These are phyloP conservation scores for Stenodema calcarata DNA, from an alignment of 2,888 invertebrate genomes.

Conservation along the genomic window DNA sequence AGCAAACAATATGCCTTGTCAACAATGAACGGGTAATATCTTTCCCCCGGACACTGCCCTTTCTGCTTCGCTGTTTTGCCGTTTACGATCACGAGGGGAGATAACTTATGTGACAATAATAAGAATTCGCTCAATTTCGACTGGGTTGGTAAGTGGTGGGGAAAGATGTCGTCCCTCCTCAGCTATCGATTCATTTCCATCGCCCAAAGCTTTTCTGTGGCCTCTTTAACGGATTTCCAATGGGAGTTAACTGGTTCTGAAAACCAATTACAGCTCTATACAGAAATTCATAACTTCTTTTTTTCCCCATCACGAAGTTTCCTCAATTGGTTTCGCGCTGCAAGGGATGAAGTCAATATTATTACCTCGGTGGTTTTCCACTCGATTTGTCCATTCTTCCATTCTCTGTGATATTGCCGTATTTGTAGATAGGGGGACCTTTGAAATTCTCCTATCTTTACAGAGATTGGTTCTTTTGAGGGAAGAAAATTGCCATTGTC, in stretches of 20 bases:
- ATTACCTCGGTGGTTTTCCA: not conserved
- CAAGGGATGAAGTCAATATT: conserved; percentile 5
- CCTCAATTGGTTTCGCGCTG: not conserved
- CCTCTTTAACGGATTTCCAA: conserved; percentile 37
- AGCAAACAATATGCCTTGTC: conserved; percentile 40
- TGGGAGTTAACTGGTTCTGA: conserved; percentile 7
- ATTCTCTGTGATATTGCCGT: not conserved
- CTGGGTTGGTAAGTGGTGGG: not conserved
- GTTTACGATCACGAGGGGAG: conserved; percentile 41
- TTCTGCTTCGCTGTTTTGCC: not conserved
- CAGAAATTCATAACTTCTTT: conserved; percentile 32
- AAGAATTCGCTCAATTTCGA: conserved; percentile 39
- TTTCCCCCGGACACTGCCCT: not conserved
- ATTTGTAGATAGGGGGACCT: not conserved
- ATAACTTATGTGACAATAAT: conserved; percentile 48
- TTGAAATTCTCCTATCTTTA: not conserved
- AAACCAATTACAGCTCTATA: conserved; percentile 37
- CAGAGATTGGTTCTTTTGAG: not conserved
- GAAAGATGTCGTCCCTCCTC: not conserved
- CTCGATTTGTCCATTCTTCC: not conserved
- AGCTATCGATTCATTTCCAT: conserved; percentile 43
- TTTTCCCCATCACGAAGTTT: not conserved
- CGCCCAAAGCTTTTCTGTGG: conserved; percentile 17
- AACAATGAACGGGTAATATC: conserved; percentile 43
- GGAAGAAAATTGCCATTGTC: not conserved